phyloP scores from a whole-genome alignment of 2,113 vertebrate species.

The Hylia prasina region DNA sequence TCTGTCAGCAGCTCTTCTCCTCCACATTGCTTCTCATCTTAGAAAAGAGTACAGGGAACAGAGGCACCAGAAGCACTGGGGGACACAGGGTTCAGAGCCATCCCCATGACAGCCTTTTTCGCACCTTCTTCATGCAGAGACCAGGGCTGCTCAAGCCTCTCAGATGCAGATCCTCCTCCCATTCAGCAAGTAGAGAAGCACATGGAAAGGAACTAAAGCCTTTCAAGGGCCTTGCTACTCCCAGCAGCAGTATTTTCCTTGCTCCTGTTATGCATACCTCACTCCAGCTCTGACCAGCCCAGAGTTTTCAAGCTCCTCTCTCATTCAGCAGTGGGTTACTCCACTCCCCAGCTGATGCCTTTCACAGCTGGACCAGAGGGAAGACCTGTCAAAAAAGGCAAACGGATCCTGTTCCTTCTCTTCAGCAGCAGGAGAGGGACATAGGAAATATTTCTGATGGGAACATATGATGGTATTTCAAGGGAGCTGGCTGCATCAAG shows the following conservation, averaged over 20 bases:
- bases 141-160: background rate
- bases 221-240: background rate
- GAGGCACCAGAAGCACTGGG: background rate
- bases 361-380: background rate
- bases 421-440: background rate
- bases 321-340: background rate
- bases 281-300: background rate
- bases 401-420: background rate
- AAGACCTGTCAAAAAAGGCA: background rate
- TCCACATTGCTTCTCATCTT: background rate
- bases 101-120: background rate
- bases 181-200: background rate
- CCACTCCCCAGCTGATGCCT: background rate
- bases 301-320: background rate
- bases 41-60: background rate
- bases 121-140: background rate
- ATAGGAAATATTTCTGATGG: background rate
- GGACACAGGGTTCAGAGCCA: background rate
- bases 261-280: background rate
- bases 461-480: background rate
- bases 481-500: background rate
- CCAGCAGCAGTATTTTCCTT: background rate
- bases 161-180: background rate
- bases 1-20: background rate
- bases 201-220: background rate